Base-by-base conservation (phyloP, 2,888 invertebrate genomes). In the Xestoiulus laeticollis region DNA sequence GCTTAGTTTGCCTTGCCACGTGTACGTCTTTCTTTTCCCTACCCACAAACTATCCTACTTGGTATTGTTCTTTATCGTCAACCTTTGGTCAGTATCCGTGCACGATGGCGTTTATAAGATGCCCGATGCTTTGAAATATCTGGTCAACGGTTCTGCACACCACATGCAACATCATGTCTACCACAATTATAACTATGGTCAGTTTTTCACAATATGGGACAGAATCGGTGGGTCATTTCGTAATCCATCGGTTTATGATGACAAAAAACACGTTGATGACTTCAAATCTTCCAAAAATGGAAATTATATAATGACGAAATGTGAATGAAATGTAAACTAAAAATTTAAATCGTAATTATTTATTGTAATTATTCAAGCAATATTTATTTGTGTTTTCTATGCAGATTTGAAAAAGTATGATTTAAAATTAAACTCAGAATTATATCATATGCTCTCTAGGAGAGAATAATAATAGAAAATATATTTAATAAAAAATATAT, bases 171-270 rank as follows among this genome's bases (percentile, higher is more conserved):
- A 93, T 90, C 93, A 93, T 89, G 88, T 92, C 22, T 92, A 90
- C 90, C 93, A 92, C 90, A 92, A 92, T 90, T 93, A 91, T 90
- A 93, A 93, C 90, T 93, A 93, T 88, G 93, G 93, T 14, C 93
- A 93, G 90, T 93, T 92, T 90, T 92, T 93, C 89, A 93, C 93
- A 0, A 90, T 93, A 1, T 93, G 93, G 93, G 93, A 93, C 89
- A 90, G 91, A 44, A 90, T 93, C 12, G 92, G 92, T 0, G 91
- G 92, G 14, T 90, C 90, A 12, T 90, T 90, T 87, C 89, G 91
- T 53, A 89, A 91, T 82, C 93, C 93, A 1, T 38, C 59, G 22
- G 84, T 38, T n/a, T 88, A 84, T 48, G 33, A 68, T 33, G 88
- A 85, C 16, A 84, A 88, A 26, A 53, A 59, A 26, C 87, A 85